A percentile compares a stretch with the other conserved stretches of the same genome.
These are phyloP conservation scores for Bombyx mandarina DNA, from an alignment of 1,140 invertebrate species.

Conservation along the genomic window DNA sequence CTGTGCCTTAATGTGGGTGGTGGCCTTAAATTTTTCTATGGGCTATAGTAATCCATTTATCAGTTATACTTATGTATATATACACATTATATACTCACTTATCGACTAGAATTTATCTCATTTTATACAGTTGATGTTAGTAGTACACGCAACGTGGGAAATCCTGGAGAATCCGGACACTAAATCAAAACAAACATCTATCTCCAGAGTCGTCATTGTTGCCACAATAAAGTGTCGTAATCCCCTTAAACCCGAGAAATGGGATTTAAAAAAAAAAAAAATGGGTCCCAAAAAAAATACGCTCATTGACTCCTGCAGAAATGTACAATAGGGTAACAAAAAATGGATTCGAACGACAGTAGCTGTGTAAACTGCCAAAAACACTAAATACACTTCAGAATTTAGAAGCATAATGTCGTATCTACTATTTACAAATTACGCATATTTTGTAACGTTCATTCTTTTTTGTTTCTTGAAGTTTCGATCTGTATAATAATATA, in stretches of 20 bases:
- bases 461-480: background rate
- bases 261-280: conserved; percentile 59
- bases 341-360: conserved; percentile 36
- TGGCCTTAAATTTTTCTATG: no score
- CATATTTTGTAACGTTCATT: background rate
- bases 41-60: no score
- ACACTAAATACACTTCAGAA: conserved; percentile 42
- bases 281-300: conserved; percentile 45
- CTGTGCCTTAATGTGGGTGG: no score
- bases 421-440: no score
- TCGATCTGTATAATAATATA: background rate
- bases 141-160: conserved; percentile 30
- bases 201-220: conserved; percentile 57
- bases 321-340: conserved; percentile 22
- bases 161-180: conserved; percentile 17
- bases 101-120: no score
- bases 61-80: no score
- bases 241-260: conserved; percentile 69
- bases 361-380: conserved; percentile 51
- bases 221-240: conserved; percentile 68
- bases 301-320: conserved; percentile 63
- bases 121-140: background rate
- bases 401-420: no score
- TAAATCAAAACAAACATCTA: conserved; percentile 61
- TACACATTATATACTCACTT: no score